Base-by-base conservation (phyloP, 2,888 invertebrate species). In the Aspidiotus rigidus region DNA sequence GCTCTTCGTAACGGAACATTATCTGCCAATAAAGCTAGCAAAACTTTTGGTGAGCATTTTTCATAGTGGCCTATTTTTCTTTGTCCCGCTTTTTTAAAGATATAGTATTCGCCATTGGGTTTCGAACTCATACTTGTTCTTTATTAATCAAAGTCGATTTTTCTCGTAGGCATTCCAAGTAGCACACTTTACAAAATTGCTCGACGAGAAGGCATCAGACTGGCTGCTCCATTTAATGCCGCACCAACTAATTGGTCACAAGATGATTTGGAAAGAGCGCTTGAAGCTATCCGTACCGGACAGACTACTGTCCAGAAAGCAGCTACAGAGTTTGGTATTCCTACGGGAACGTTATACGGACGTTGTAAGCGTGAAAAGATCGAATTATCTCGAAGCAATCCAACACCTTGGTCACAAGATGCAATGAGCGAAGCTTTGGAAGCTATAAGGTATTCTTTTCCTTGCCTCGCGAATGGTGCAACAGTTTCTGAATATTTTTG, bases 361-460 rank as follows among this genome's bases (percentile, higher is more conserved):
- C 82, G 92, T 74, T 93, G 93, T 78, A 92, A 93, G 76, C 82
- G 91, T 62, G 93, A 93, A 78, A 92, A 93, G 62, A 93, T 93
- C 74, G 93, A 92, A 78, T 79, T 93, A 73, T 90, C 90, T 7
- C 85, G 92, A 74, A 89, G 90, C 69, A 90, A 90, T 80, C 90
- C 91, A n/a, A 90, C 92, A 59, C 92, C 92, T 10, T 93, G 93
- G 93, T 90, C 91, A n/a, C 92, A 92, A 77, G 90, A 89, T 77
- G 91, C 91, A 41, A 92, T 93, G 92, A 88, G 88, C 28, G 91
- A 92, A 78, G 93, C 93, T 28, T 81, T 93, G 59, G 91, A 92
- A 78, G 90, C 92, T 73, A 92, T 93, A 73, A 86, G 90, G 89
- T 90, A 78, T 16, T 16, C 61, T 9, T 2, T 5, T 57, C 28